These are phyloP conservation scores for Sciurus niger DNA, from an alignment of 2,113 vertebrate species.

Conservation along the genomic window DNA sequence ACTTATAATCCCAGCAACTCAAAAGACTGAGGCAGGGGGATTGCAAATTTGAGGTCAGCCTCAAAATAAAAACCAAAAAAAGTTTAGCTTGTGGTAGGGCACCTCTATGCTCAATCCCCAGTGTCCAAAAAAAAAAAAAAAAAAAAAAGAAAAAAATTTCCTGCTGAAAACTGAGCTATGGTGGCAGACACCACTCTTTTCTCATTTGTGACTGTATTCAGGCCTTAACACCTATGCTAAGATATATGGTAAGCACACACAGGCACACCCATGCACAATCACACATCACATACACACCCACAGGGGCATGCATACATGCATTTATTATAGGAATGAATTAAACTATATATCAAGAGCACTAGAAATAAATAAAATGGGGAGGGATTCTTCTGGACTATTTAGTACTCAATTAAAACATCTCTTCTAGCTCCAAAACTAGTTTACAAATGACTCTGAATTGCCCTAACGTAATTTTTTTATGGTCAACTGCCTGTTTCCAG, in stretches of 20 bases:
- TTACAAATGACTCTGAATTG: slow-evolving; percentile 21
- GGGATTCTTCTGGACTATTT: not conserved
- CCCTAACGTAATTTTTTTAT: not conserved
- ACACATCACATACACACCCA: not conserved
- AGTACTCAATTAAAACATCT: not conserved
- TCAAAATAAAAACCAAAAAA: too few species aligned
- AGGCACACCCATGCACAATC: not conserved
- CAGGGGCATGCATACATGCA: not conserved
- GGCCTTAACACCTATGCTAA: not conserved
- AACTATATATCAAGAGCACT: not conserved
- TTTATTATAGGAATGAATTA: not conserved
- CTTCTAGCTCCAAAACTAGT: not conserved
- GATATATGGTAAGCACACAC: not conserved
- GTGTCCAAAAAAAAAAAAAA: too few species aligned
- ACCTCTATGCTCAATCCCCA: too few species aligned
- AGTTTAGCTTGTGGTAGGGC: too few species aligned
- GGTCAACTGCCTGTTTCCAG: not conserved
- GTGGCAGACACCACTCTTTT: not conserved
- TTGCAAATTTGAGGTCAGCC: too few species aligned
- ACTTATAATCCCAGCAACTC: too few species aligned
- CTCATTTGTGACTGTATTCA: not conserved
- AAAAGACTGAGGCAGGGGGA: too few species aligned
- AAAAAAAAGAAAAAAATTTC: too few species aligned
- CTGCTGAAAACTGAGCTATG: not conserved
- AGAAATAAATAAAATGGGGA: not conserved